Conservation (phyloP, 2,797 vertebrate species). For the Chanos chanos region DNA sequence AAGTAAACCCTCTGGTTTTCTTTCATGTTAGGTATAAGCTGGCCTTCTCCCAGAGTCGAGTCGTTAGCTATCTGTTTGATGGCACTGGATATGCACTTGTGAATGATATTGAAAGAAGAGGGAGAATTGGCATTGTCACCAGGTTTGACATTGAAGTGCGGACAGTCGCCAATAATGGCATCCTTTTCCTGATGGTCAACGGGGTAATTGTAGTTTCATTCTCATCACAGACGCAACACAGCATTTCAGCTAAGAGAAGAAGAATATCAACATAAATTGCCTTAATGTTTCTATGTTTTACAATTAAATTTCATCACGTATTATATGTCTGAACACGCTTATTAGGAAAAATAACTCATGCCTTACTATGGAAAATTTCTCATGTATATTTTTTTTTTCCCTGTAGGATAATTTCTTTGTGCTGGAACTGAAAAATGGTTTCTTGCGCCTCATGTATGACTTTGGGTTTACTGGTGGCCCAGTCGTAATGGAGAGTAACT, state of each 20-base stretch:
- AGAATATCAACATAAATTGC: too few relatives aligned
- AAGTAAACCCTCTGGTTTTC: too few relatives aligned
- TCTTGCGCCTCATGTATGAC: slow-evolving; percentile 87
- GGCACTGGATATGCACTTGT: slow-evolving; percentile 90
- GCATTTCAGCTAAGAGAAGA: too few relatives aligned
- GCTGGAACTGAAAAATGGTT: slow-evolving; percentile 86
- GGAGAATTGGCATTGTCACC: slow-evolving; percentile 86
- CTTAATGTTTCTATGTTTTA: too few relatives aligned
- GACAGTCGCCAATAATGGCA: slow-evolving; percentile 82
- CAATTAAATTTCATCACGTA: too few relatives aligned
- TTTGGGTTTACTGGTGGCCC: slow-evolving; percentile 87
- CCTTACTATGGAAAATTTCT: not conserved
- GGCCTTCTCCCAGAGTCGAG: slow-evolving; percentile 91
- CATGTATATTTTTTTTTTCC: not conserved
- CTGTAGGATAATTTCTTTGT: slow-evolving; percentile 81
- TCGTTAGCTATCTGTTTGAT: slow-evolving; percentile 93
- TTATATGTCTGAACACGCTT: too few relatives aligned
- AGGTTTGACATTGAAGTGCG: slow-evolving; percentile 94
- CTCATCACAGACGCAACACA: not conserved
- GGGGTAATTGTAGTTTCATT: slow-evolving; percentile 69
- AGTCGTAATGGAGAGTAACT: slow-evolving; percentile 77
- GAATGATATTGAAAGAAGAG: slow-evolving; percentile 85
- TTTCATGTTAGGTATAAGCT: too few relatives aligned
- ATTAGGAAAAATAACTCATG: not conserved
- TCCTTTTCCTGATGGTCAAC: slow-evolving; percentile 91